A percentile compares a stretch with the other conserved stretches of the same genome.
These are phyloP conservation scores for Macrochelys suwanniensis DNA, from an alignment of 2,797 vertebrate genomes.

Conservation along the genomic window DNA sequence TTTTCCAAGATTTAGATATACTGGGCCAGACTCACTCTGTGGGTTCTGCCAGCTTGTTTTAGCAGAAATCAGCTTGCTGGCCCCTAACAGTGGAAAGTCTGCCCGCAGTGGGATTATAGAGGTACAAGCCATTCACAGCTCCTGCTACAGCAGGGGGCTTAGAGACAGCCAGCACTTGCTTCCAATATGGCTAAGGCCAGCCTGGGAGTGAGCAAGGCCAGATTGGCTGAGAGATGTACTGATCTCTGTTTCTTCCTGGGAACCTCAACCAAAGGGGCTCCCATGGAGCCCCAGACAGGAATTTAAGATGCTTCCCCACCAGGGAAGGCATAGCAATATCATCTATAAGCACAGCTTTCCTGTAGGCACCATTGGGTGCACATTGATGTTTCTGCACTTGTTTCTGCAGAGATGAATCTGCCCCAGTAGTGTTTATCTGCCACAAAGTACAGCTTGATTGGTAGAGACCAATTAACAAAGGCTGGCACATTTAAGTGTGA, in stretches of 20 bases:
- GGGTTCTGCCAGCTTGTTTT: not conserved
- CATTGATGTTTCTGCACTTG: not conserved
- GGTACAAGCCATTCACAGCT: not conserved
- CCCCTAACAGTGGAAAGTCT: not conserved
- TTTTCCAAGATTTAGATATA: not conserved
- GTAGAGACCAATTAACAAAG: not conserved
- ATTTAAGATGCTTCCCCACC: not conserved
- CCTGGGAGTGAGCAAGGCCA: not conserved
- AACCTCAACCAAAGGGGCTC: not conserved
- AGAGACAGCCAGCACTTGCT: not conserved
- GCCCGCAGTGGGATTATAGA: not conserved
- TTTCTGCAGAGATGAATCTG: not conserved
- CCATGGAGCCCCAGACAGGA: not conserved
- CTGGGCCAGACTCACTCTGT: not conserved
- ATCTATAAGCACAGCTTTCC: not conserved
- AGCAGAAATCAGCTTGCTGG: not conserved
- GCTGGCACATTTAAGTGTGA: not conserved
- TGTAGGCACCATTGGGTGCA: not conserved
- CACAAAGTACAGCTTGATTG: not conserved
- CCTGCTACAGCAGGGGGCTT: not conserved
- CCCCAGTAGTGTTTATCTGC: not conserved
- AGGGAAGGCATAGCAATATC: not conserved
- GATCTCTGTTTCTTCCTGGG: not conserved
- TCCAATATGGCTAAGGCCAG: not conserved
- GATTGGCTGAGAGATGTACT: not conserved